phyloP scores from a whole-genome alignment of 2,797 vertebrate species.

The Chelidonichthys spinosus region DNA sequence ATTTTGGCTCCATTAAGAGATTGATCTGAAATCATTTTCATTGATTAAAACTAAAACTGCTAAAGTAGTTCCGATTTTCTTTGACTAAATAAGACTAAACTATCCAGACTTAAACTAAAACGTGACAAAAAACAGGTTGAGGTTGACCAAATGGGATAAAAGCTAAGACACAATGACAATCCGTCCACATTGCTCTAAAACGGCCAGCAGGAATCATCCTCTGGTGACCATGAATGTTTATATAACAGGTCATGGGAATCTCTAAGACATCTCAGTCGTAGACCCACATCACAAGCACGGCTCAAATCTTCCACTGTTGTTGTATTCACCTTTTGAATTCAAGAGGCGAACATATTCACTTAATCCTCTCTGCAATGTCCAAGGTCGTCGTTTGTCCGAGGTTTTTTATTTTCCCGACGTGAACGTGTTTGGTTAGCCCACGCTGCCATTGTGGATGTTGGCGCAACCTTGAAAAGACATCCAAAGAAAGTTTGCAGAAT shows the following conservation, averaged over 20 bases:
- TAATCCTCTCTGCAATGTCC: background rate
- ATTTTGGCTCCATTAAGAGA: background rate
- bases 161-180: background rate
- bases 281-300: background rate
- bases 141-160: background rate
- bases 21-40: background rate
- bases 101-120: background rate
- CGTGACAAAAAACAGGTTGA: background rate
- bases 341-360: background rate
- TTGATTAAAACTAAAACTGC: no score
- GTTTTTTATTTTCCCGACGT: background rate
- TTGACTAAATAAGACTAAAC: background rate
- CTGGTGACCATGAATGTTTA: background rate
- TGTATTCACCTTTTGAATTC: background rate
- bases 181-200: background rate
- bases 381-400: constrained; percentile 2
- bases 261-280: background rate
- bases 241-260: no score
- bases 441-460: background rate
- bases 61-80: no score
- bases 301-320: background rate
- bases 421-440: background rate
- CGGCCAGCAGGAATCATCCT: background rate
- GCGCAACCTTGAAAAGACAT: constrained; percentile 10
- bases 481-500: constrained; percentile 14